These are phyloP conservation scores for Carapus acus DNA, from an alignment of 2,797 vertebrate genomes.

Conservation along the genomic window DNA sequence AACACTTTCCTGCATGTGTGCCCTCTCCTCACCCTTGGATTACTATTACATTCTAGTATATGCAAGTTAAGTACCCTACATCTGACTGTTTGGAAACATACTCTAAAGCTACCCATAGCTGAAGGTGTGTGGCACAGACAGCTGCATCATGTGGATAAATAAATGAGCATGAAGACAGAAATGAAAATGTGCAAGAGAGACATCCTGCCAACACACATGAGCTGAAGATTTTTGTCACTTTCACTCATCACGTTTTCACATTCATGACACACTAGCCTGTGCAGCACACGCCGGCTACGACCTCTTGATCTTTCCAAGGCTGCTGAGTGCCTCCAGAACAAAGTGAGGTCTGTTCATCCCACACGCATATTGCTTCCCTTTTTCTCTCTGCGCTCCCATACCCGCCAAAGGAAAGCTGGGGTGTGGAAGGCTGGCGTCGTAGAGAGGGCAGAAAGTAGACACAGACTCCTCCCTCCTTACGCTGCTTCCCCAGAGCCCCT, in stretches of 20 bases:
- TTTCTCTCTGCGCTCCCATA: neutral
- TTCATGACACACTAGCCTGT: too few species aligned
- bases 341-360: neutral
- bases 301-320: slow-evolving; percentile 2
- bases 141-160: neutral
- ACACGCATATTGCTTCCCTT: neutral
- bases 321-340: too few species aligned
- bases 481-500: slow-evolving; percentile 24
- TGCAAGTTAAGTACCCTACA: too few species aligned
- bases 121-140: neutral
- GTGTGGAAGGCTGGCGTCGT: slow-evolving; percentile 6
- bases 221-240: neutral
- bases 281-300: neutral
- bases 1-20: too few species aligned
- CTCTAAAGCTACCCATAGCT: neutral
- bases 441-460: slow-evolving; percentile 4
- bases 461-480: slow-evolving; percentile 17
- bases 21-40: too few species aligned
- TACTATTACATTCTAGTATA: too few species aligned
- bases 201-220: neutral
- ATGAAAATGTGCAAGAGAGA: neutral
- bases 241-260: neutral
- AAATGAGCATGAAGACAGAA: neutral
- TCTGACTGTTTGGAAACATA: neutral
- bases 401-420: too few species aligned